Base-by-base conservation (phyloP, 2,113 vertebrate genomes). In the Trachemys scripta region DNA sequence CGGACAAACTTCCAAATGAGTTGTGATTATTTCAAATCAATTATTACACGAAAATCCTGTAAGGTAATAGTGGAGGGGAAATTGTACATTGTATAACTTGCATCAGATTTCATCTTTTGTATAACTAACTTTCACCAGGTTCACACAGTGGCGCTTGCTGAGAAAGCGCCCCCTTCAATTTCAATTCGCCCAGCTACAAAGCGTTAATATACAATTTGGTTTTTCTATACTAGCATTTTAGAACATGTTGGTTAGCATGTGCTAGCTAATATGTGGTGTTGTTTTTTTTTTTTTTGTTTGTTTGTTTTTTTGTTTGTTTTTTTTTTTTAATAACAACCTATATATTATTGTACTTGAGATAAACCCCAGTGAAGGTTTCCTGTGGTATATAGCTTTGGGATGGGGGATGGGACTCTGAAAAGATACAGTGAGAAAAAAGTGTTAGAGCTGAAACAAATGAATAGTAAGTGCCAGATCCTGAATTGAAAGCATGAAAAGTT, bases 381-480 rank as follows among this genome's bases (percentile, higher is more conserved):
- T 76, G 19, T 50, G 82, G 69, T 50, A 24, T 84, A 45, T 65
- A 14, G 50, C 53, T 92, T 92, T 59, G 29, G 75, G 6, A n/a
- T 3, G 49, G 31, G 53, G 89, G 53, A 62, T 86, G 62, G 62
- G 35, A 38, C 78, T 88, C 78, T 45, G 65, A 89, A 96, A 89
- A 81, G 82, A 82, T 53, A n/a, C 83, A 89, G 92, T 94, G 91
- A 86, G 80, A 90, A 95, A 84, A 80, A 85, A 87, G 82, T 84
- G 93, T 25, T 87, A 89, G 35, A 87, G 84, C 79, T 93, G 84
- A 80, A 85, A 72, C 87, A 93, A 82, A 80, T 91, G 80, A 80
- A 85, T 50, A 54, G 38, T 29, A 84, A 82, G 91, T 69, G n/a
- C 82, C 9, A 29, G 88, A 79, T 54, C 0, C 0, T 86, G 87